These are phyloP conservation scores for Schizotus pectinicornis DNA, from an alignment of 2,888 invertebrate species.

Conservation along the genomic window DNA sequence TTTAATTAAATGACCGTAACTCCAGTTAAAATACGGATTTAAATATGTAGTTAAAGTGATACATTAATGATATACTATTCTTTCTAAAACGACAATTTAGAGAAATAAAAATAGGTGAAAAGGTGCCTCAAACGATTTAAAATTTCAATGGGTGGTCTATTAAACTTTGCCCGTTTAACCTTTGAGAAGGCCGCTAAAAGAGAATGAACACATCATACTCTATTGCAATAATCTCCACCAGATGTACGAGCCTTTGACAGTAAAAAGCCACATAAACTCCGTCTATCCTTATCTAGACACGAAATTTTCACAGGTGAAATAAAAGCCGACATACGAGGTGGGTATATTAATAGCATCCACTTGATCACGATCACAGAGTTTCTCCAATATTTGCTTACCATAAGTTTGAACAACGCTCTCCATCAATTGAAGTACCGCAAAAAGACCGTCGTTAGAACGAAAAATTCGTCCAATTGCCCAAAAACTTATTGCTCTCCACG, in stretches of 20 bases:
- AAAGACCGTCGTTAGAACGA: neutral
- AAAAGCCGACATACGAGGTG: conserved; percentile 22
- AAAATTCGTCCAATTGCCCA: conserved; percentile 3
- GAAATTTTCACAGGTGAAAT: conserved; percentile 21
- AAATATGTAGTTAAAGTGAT: no score
- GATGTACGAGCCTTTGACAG: conserved; percentile 11
- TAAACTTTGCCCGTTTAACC: neutral
- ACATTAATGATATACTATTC: no score
- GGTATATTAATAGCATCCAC: conserved; percentile 26
- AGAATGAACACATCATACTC: conserved; percentile 13
- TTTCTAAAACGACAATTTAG: neutral
- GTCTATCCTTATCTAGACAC: conserved; percentile 16
- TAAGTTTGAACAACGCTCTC: conserved; percentile 21
- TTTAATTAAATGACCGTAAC: no score
- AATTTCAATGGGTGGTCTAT: conserved; percentile 11
- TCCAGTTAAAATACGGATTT: no score
- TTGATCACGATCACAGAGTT: conserved; percentile 23
- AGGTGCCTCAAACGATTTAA: conserved; percentile 7
- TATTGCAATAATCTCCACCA: conserved; percentile 20
- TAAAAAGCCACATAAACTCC: conserved; percentile 15
- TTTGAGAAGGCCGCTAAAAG: conserved; percentile 5
- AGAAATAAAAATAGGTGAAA: neutral
- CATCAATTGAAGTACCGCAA: conserved; percentile 9
- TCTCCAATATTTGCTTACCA: conserved; percentile 25
- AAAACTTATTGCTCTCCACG: conserved; percentile 9